A percentile compares a stretch with the other conserved stretches of the same genome.
phyloP scores from a whole-genome alignment of 2,888 invertebrate genomes.

The Drosophila nr. medialis region DNA sequence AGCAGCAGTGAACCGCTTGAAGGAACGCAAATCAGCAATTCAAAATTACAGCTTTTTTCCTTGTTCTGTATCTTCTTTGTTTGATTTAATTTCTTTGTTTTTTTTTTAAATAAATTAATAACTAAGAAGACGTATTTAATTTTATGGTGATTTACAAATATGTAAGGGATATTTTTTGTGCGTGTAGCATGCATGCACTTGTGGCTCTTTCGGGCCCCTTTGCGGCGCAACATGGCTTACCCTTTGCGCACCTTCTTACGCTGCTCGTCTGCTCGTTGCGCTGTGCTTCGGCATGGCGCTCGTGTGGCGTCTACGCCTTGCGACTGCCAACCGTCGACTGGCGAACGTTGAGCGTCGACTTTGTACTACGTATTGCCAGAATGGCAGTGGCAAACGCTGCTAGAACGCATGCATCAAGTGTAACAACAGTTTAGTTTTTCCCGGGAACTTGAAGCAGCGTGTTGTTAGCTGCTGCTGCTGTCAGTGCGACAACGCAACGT shows the following conservation, averaged over 20 bases:
- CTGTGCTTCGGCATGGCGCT: conserved; percentile 22
- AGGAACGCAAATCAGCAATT: background rate
- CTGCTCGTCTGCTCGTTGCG: conserved; percentile 14
- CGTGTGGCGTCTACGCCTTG: conserved; percentile 24
- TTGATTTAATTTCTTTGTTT: no score
- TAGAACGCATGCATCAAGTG: conserved; percentile 83
- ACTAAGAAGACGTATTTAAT: background rate
- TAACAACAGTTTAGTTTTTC: conserved; percentile 86
- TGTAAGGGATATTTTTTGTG: background rate
- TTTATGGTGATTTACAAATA: background rate
- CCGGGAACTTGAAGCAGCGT: conserved; percentile 84
- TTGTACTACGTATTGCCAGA: conserved; percentile 6
- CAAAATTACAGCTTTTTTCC: no score
- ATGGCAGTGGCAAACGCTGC: conserved; percentile 34
- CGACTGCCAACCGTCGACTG: conserved; percentile 7
- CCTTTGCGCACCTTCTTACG: conserved; percentile 19
- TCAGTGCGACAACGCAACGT: conserved; percentile 17
- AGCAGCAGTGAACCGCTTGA: background rate
- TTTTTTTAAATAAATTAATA: background rate
- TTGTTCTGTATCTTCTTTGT: no score
- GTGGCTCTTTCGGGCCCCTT: conserved; percentile 43
- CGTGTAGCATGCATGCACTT: conserved; percentile 65
- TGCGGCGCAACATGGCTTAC: background rate
- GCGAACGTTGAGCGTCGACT: conserved; percentile 14
- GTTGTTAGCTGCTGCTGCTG: conserved; percentile 63